Conservation (phyloP, 2,113 vertebrate genomes). For the Falco punctatus region DNA sequence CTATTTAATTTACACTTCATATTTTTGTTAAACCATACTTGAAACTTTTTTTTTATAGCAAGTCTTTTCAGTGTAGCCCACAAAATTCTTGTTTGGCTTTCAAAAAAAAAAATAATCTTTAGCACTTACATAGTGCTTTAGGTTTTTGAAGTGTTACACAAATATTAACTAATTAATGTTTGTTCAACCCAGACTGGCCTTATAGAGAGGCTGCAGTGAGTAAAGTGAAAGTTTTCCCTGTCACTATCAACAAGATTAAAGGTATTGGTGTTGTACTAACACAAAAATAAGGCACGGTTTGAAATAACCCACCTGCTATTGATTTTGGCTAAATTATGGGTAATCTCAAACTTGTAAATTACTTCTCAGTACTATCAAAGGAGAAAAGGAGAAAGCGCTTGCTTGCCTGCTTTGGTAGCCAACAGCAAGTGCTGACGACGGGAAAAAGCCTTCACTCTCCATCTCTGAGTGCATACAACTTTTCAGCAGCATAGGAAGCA, state of each 20-base stretch:
- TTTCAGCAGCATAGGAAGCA: neutral
- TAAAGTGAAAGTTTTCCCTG: neutral
- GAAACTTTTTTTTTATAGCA: conserved; percentile 39
- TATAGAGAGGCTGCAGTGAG: conserved; percentile 31
- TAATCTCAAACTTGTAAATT: conserved; percentile 48
- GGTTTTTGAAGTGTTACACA: conserved; percentile 13
- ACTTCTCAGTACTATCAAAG: conserved; percentile 1
- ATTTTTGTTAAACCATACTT: conserved; percentile 46
- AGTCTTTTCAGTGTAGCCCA: conserved; percentile 16
- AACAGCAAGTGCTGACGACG: neutral
- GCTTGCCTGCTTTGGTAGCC: neutral
- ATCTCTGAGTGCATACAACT: neutral
- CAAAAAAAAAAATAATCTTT: conserved; percentile 35
- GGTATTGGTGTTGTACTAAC: conserved; percentile 66
- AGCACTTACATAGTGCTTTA: conserved; percentile 2
- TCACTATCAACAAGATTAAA: conserved; percentile 53
- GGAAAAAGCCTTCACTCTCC: neutral
- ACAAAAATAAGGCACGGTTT: conserved; percentile 55
- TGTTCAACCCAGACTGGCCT: neutral
- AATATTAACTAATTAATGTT: conserved; percentile 40
- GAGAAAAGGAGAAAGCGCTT: neutral
- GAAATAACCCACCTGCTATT: conserved; percentile 63
- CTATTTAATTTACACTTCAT: conserved; percentile 57
- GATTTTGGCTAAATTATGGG: conserved; percentile 52
- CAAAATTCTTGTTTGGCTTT: conserved; percentile 29